Conservation (phyloP, 1,140 invertebrate genomes). For the Steinernema khuongi region DNA sequence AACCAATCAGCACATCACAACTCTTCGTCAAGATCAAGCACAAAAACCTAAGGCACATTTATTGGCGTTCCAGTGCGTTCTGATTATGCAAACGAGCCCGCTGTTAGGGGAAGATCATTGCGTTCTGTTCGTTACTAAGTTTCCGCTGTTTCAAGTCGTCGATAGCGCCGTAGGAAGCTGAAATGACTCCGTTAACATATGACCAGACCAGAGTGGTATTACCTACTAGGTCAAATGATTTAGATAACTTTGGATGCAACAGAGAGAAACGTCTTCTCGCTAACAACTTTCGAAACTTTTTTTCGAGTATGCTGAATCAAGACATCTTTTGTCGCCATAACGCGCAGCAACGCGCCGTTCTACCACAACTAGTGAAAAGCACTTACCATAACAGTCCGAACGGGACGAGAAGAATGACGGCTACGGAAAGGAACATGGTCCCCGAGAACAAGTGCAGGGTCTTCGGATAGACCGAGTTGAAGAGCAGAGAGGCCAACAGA, state of each 20-base stretch:
- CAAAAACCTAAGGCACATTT: too few species aligned
- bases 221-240: slow-evolving; percentile 5
- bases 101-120: not conserved
- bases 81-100: not conserved
- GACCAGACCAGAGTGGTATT: not conserved
- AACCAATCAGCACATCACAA: too few species aligned
- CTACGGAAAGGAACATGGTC: not conserved
- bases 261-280: not conserved
- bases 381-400: not conserved
- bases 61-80: too few species aligned
- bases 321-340: too few species aligned
- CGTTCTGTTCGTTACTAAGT: not conserved
- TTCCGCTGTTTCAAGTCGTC: too few species aligned
- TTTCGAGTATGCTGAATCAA: not conserved
- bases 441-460: not conserved
- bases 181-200: not conserved
- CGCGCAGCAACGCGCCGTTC: too few species aligned
- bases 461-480: not conserved
- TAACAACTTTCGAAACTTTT: not conserved
- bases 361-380: too few species aligned
- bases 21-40: too few species aligned
- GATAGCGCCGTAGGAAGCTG: not conserved
- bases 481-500: not conserved
- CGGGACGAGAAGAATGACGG: not conserved
- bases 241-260: not conserved